Conservation (phyloP, 2,113 vertebrate species). For the Fregetta grallaria region DNA sequence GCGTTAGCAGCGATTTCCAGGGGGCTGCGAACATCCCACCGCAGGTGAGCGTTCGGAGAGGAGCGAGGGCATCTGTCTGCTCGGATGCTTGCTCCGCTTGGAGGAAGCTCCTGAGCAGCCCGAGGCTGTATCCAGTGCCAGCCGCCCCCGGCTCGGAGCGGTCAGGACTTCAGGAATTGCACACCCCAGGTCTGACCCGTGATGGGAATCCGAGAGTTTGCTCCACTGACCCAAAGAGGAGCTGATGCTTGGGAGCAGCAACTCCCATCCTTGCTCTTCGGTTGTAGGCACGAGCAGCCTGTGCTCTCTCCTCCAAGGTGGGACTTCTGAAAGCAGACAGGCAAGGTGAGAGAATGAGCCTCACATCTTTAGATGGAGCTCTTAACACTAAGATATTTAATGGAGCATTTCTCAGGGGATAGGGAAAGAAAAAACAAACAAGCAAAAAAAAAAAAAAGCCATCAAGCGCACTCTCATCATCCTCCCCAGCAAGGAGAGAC, state of each 20-base stretch:
- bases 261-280: background rate
- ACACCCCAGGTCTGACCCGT: fast-evolving
- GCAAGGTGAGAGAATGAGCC: background rate
- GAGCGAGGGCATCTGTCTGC: background rate
- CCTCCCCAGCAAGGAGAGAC: background rate
- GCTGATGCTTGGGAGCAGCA: fast-evolving
- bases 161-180: background rate
- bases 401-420: background rate
- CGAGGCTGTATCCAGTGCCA: background rate
- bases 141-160: fast-evolving
- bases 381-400: background rate
- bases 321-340: background rate
- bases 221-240: background rate
- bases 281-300: background rate
- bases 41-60: fast-evolving
- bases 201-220: fast-evolving
- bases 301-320: background rate
- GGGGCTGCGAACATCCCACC: background rate
- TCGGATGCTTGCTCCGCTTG: background rate
- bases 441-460: too few relatives aligned
- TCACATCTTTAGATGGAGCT: background rate
- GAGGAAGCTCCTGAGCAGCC: background rate
- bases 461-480: background rate
- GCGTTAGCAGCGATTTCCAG: fast-evolving
- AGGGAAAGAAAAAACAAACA: too few relatives aligned